Evolutionary conservation across 1,140 invertebrate genomes (phyloP).

Genomic region (Leptopilina boulardi): DNA sequence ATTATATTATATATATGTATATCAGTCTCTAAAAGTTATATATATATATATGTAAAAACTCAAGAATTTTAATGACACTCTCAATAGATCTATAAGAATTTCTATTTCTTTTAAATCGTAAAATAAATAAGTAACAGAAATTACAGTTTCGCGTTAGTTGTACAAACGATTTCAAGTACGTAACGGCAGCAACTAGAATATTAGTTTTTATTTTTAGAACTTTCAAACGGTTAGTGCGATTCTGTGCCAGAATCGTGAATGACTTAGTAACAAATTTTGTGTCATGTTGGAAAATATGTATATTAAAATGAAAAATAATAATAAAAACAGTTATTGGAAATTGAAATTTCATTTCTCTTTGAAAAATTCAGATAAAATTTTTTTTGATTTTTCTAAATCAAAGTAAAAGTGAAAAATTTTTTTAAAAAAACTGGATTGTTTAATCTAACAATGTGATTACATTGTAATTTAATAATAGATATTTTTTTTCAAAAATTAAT

Average conservation of each 20-base stretch:
- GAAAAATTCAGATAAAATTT: no score
- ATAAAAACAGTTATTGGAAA: no score
- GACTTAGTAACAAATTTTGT: not conserved
- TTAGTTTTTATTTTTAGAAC: slow-evolving; percentile 21
- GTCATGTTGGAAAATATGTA: not conserved
- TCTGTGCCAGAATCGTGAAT: not conserved
- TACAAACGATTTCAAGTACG: slow-evolving; percentile 2
- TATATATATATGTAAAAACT: no score
- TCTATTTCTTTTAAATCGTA: not conserved
- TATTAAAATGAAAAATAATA: not conserved
- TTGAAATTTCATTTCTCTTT: no score
- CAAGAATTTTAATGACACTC: not conserved
- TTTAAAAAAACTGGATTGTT: no score
- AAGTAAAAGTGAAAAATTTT: no score
- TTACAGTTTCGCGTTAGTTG: slow-evolving; percentile 1
- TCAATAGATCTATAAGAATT: not conserved
- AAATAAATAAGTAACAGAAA: not conserved
- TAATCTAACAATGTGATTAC: no score
- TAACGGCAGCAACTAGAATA: not conserved
- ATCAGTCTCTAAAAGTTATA: no score
- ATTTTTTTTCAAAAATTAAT: no score
- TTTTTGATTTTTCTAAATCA: no score
- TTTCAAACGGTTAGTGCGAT: slow-evolving; percentile 16
- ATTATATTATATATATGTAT: no score
- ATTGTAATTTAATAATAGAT: no score